Evolutionary conservation across 2,888 invertebrate species (phyloP).

Genomic region (Patella caerulea): DNA sequence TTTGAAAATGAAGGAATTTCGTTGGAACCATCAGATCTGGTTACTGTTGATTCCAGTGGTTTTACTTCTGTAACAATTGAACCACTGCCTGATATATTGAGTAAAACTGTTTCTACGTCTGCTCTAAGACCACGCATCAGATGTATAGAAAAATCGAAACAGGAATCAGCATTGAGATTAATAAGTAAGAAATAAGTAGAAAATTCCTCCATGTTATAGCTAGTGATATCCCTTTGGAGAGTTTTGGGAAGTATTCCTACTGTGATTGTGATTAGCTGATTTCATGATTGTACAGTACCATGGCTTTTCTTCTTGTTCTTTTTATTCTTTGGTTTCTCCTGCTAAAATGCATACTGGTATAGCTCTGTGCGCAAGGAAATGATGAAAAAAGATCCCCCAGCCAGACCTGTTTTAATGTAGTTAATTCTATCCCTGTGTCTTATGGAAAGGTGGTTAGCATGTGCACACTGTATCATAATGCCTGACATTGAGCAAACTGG

Average conservation of each 20-base stretch:
- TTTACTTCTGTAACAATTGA: constrained; percentile 49
- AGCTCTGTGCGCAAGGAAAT: no score
- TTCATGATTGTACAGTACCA: no score
- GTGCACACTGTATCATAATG: no score
- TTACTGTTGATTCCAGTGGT: constrained; percentile 11
- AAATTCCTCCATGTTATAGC: not conserved
- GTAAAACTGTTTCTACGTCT: constrained; percentile 48
- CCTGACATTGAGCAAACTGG: no score
- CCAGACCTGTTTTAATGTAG: no score
- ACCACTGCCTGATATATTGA: constrained; percentile 65
- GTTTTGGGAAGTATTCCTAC: not conserved
- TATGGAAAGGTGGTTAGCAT: no score
- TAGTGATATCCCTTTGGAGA: not conserved
- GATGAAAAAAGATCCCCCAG: no score
- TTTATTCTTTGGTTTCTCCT: no score
- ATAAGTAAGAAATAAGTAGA: constrained; percentile 46
- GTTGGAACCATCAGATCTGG: constrained; percentile 2
- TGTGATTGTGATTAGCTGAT: no score
- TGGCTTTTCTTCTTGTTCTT: no score
- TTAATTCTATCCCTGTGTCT: no score
- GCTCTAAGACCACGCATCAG: constrained; percentile 57
- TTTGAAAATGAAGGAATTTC: constrained; percentile 13
- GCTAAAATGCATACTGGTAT: no score
- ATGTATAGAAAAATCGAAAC: constrained; percentile 49
- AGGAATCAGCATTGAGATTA: constrained; percentile 48